Base-by-base conservation (phyloP, 2,888 invertebrate genomes). In the Plebejus anna region DNA sequence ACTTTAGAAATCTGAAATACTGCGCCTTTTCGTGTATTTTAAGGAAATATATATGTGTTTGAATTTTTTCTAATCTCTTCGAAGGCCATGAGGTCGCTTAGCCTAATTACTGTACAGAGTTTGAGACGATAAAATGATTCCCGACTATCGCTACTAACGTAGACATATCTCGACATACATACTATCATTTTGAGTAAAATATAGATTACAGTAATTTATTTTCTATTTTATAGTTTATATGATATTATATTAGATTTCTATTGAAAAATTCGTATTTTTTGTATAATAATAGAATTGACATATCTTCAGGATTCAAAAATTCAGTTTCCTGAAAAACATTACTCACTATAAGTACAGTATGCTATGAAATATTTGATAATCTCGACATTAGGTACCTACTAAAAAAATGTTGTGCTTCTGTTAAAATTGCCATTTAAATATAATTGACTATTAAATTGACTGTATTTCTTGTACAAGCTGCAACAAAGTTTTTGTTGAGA, bases 21-120 rank as follows among this genome's bases (percentile, higher is more conserved):
- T 47, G 6, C 1, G 7, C 1, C 42, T 1, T 47, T 3, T 11
- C 9, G 9, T 47, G 47, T 9, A 47, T 47, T 47, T 47, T 47
- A 47, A 47, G 47, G 6, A 47, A 47, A 47, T 47, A 11, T 11
- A 22, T 3, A 7, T 32, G 47, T 47, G 47, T 55, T 55, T 51
- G 11, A 13, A 11, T 47, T 22, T 2, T 59, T 22, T 36, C 4
- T 66, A 6, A 36, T 9, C 32, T 76, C 72, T 71, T 76, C 66
- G 16, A 61, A 61, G 61, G 28, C 6, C 4, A 16, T 9, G 38
- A 36, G 1, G 28, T 42, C 38, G 75, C 61, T 51, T 75, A 75
- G 71, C 55, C 73, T 51, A 76, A 55, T 71, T 57, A 71, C 79
- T 82, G 80, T 80, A 77, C 77, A 79, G 78, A 78, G 77, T 79